A percentile compares a stretch with the other conserved stretches of the same genome.
These are phyloP conservation scores for Calliphora vicina DNA, from an alignment of 1,140 invertebrate species.

Conservation along the genomic window DNA sequence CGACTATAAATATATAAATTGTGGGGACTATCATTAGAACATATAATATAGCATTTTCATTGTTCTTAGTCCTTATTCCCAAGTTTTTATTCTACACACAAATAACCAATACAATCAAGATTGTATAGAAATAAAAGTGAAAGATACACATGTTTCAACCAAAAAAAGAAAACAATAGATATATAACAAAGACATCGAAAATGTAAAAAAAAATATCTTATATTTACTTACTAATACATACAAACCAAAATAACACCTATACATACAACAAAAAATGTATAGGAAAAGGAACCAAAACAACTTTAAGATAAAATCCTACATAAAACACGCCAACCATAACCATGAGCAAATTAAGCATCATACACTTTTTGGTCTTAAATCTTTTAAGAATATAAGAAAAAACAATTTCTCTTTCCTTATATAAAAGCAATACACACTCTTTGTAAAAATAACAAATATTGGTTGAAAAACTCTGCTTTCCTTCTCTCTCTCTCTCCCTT, in stretches of 20 bases:
- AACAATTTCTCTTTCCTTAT: not conserved
- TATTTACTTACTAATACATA: not conserved
- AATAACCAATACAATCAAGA: too few species aligned
- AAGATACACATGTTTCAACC: too few species aligned
- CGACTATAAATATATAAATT: too few species aligned
- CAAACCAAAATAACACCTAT: not conserved
- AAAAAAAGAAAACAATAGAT: too few species aligned
- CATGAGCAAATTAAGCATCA: not conserved
- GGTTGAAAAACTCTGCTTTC: not conserved
- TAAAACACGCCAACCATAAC: not conserved
- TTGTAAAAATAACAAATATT: too few species aligned
- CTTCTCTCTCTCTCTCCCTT: not conserved
- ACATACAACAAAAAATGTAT: not conserved
- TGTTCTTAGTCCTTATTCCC: too few species aligned
- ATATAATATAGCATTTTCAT: too few species aligned
- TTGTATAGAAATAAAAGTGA: too few species aligned
- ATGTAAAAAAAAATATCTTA: not conserved
- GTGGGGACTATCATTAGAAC: too few species aligned
- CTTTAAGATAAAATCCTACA: too few species aligned
- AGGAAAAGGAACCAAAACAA: not conserved
- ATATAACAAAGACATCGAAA: not conserved
- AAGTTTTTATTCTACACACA: too few species aligned
- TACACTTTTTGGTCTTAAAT: not conserved
- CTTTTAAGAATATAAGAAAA: too few species aligned
- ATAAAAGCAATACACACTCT: not conserved